Conservation (phyloP, 2,888 invertebrate genomes). For the Masnerella sp. region DNA sequence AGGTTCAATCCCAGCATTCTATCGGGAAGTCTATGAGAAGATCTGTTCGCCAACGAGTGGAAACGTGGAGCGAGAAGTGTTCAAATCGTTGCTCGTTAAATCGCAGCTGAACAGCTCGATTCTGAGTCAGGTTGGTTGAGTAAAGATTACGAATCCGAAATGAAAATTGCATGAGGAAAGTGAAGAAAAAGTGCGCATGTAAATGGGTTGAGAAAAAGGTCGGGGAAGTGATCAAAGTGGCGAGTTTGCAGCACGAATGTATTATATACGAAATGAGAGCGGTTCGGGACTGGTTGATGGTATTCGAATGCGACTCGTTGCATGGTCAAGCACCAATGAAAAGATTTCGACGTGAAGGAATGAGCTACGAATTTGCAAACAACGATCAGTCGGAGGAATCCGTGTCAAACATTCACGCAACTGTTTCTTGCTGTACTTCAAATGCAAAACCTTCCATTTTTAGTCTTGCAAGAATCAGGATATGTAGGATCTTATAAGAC, state of each 20-base stretch:
- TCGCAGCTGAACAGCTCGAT: slow-evolving; percentile 78
- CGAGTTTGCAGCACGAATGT: slow-evolving; percentile 7
- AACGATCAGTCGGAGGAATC: not conserved
- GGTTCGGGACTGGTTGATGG: slow-evolving; percentile 50
- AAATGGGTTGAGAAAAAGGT: too few species aligned
- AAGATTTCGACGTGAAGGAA: slow-evolving; percentile 50
- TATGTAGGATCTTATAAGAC: not conserved
- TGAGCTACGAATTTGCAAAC: slow-evolving; percentile 28
- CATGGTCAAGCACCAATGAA: slow-evolving; percentile 43
- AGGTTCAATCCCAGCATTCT: slow-evolving; percentile 80
- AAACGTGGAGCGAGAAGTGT: slow-evolving; percentile 79
- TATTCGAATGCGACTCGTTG: slow-evolving; percentile 38
- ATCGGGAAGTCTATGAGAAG: slow-evolving; percentile 80
- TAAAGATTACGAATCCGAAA: too few species aligned
- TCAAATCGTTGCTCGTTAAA: slow-evolving; percentile 79
- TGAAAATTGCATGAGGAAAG: too few species aligned
- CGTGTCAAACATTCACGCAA: not conserved
- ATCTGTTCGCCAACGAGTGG: slow-evolving; percentile 79
- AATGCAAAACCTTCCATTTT: too few species aligned
- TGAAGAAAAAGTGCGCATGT: too few species aligned
- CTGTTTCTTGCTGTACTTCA: too few species aligned
- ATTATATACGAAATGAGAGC: slow-evolving; percentile 43
- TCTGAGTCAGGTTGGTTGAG: slow-evolving; percentile 76
- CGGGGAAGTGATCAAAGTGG: not conserved
- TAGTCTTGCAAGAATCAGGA: too few species aligned